Base-by-base conservation (phyloP, 2,888 invertebrate species). In the Synanthedon formicaeformis region DNA sequence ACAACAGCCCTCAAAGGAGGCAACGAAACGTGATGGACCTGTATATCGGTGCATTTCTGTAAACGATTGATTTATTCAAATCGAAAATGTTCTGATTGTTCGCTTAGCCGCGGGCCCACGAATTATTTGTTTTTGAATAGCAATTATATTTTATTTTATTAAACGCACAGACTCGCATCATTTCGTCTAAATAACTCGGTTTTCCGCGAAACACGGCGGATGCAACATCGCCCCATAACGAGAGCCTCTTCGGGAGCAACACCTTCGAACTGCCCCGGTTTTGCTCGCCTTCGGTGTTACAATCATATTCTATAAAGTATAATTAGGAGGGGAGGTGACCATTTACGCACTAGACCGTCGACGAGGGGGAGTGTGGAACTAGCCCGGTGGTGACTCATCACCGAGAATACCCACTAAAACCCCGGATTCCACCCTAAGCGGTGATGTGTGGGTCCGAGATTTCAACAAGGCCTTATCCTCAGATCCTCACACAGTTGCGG, bases 71-170 rank as follows among this genome's bases (percentile, higher is more conserved):
- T 85, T 87, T 86, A 87, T 87, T 87, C 82, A 87, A 85, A 86
- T 84, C 78, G 68, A 82, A 81, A 81, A 73, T 72, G 73, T 77
- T 78, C 78, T 78, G 82, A 81, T 80, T 73, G 79, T 81, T 75
- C 72, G 69, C 70, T 69, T 69, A 66, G 83, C 83, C 80, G 78
- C 75, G 68, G 84, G 79, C 76, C 60, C 62, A 64, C 62, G 75
- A 79, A 79, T 80, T 85, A 86, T 87, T 87, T 87, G 86, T 84
- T 86, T 86, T 85, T 82, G 79, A 81, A 82, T 82, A 71, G 84
- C 84, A 86, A 87, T 87, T 87, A 87, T 86, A 87, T 83, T 86
- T 85, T 85, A 85, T 85, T 87, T 84, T 82, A 86, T 75, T 69
- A 69, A 79, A 74, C 72, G 68, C 71, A 70, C 69, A 65, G 58